Conservation (phyloP, 2,797 vertebrate species). For the Scomberomorus guttatus region DNA sequence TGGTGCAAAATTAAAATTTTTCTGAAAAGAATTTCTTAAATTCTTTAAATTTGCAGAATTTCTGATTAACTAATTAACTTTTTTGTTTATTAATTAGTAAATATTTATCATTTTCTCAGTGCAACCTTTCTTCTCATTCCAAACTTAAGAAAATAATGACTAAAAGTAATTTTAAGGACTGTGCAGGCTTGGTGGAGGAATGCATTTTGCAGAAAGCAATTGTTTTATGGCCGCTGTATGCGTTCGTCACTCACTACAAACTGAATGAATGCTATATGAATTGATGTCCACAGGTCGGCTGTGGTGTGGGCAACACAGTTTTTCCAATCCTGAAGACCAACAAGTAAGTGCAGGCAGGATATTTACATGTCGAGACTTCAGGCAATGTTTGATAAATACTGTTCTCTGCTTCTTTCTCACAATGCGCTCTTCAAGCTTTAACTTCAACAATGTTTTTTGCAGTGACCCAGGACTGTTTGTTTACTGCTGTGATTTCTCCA, state of each 20-base stretch:
- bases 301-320: constrained; percentile 97
- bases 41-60: neutral
- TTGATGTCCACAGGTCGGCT: constrained; percentile 90
- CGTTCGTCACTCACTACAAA: neutral
- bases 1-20: too few species aligned
- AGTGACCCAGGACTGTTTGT: constrained; percentile 95
- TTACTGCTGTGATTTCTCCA: constrained; percentile 97
- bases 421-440: neutral
- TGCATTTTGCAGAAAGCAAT: neutral
- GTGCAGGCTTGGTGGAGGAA: too few species aligned
- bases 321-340: constrained; percentile 98
- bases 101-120: too few species aligned
- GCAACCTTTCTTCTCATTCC: too few species aligned
- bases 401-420: neutral
- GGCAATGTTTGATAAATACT: neutral
- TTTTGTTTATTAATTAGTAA: too few species aligned
- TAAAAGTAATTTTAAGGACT: too few species aligned
- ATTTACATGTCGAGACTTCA: neutral
- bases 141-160: too few species aligned
- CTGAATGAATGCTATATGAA: neutral
- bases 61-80: neutral
- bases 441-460: constrained; percentile 62
- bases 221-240: neutral
- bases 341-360: constrained; percentile 88
- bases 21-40: too few species aligned